phyloP scores from a whole-genome alignment of 2,797 vertebrate genomes.

The Chromobotia macracanthus region DNA sequence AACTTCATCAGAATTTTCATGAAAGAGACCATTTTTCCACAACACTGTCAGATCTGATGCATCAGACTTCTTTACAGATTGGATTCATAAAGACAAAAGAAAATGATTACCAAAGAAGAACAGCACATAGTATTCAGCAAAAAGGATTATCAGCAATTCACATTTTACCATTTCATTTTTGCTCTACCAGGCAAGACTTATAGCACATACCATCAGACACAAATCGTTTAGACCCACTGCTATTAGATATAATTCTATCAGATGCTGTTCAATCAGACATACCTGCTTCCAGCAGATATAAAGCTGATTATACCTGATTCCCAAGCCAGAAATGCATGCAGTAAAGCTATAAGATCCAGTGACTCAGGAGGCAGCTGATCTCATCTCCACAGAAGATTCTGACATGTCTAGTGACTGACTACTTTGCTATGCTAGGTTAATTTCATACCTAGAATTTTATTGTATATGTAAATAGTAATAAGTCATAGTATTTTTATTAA shows the following conservation, averaged over 20 bases:
- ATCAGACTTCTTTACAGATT: not conserved
- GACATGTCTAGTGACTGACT: conserved; percentile 13
- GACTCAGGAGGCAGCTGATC: conserved; percentile 9
- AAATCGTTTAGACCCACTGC: conserved; percentile 8
- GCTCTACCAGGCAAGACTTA: not conserved
- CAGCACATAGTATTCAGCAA: not conserved
- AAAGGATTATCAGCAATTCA: not conserved
- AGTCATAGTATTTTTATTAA: too few species aligned
- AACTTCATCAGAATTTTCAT: conserved; percentile 3
- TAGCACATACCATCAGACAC: conserved; percentile 8
- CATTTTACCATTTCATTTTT: conserved; percentile 6
- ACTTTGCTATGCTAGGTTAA: too few species aligned
- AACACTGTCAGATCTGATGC: not conserved
- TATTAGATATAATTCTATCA: conserved; percentile 10
- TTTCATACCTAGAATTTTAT: too few species aligned
- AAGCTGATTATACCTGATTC: conserved; percentile 15
- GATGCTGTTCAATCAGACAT: conserved; percentile 5
- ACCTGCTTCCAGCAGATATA: conserved; percentile 12
- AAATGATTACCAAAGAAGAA: conserved; percentile 5
- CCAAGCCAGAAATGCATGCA: not conserved
- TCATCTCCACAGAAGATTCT: conserved; percentile 19
- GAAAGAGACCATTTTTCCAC: not conserved
- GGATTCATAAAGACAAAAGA: conserved; percentile 13
- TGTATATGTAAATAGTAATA: too few species aligned
- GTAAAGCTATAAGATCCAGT: conserved; percentile 1